Base-by-base conservation (phyloP, 2,113 vertebrate genomes). In the Gymnorhina tibicen region DNA sequence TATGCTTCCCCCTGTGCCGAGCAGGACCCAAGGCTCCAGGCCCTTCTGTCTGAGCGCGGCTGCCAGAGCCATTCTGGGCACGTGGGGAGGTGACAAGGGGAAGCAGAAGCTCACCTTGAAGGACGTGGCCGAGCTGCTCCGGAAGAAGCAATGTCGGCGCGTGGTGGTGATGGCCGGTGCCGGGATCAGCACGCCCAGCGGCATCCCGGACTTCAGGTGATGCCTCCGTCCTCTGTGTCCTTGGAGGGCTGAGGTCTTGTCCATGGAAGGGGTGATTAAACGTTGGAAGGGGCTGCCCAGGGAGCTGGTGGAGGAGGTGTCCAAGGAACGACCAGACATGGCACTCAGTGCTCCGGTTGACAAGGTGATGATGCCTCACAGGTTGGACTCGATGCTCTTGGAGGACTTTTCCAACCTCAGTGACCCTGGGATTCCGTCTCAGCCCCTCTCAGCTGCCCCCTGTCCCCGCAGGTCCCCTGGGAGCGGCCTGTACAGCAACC, bases 201-300 rank as follows among this genome's bases (percentile, higher is more conserved):
- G 99, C 84, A 99, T 99, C 94, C 99, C 99, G 0, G 99, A 99
- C 83, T 99, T 99, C 97, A 99, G 99, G 99, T 99, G 80, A 58
- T 1, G 10, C 37, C 20, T 46, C 41, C 18, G 0, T 9, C 17
- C 35, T 11, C 4, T 13, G 11, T 13, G 9, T 24, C 63, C 70
- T 37, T 7, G 13, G 21, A 59, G 55, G 46, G 22, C 13, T 15
- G 1, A 49, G 50, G 9, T 18, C 60, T 41, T 28, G 26, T 23
- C 28, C 56, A 0, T 63, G 49, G 49, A 15, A 37, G 6, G 79
- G 64, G 56, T 10, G 35, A 8, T 28, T 21, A 33, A 42, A 44
- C 27, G 28, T 1, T 16, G 72, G 35, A 20, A 23, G 9, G 72
- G 63, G 32, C 42, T 63, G 49, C 42, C 35, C 42, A 16, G 56